Conservation (phyloP, 2,888 invertebrate genomes). For the Hypomecis atomaria region DNA sequence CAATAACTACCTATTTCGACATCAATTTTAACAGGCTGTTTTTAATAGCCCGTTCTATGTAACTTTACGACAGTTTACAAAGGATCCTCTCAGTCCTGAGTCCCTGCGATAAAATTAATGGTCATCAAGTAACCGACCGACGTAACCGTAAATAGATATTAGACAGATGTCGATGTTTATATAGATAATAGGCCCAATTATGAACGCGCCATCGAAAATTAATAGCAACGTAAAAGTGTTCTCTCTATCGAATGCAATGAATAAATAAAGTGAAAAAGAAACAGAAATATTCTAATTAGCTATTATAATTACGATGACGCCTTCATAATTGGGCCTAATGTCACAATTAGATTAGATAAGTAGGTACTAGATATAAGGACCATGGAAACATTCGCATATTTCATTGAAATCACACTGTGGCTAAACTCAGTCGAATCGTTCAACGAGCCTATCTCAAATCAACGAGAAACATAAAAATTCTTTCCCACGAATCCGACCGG, state of each 20-base stretch:
- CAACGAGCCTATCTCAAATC: slow-evolving; percentile 21
- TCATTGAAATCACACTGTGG: not conserved
- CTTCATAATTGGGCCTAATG: too few species aligned
- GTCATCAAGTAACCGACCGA: too few species aligned
- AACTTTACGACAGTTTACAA: not conserved
- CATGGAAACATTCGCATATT: not conserved
- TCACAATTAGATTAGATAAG: not conserved
- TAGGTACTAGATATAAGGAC: not conserved
- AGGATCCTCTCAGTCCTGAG: not conserved
- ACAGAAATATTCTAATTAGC: too few species aligned
- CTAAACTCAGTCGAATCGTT: slow-evolving; percentile 3
- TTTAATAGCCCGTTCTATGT: not conserved
- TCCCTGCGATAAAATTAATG: not conserved
- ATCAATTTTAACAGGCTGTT: too few species aligned
- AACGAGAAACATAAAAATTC: slow-evolving; percentile 41
- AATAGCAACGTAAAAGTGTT: too few species aligned
- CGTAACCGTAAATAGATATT: too few species aligned
- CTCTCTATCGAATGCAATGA: too few species aligned
- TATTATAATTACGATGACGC: too few species aligned
- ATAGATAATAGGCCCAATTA: too few species aligned
- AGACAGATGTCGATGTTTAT: too few species aligned
- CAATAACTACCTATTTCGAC: not conserved
- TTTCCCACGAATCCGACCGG: slow-evolving; percentile 54
- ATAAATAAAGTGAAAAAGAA: too few species aligned
- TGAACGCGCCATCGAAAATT: too few species aligned